A percentile compares a stretch with the other conserved stretches of the same genome.
phyloP scores from a whole-genome alignment of 2,888 invertebrate species.

The Crepidodera aurea region DNA sequence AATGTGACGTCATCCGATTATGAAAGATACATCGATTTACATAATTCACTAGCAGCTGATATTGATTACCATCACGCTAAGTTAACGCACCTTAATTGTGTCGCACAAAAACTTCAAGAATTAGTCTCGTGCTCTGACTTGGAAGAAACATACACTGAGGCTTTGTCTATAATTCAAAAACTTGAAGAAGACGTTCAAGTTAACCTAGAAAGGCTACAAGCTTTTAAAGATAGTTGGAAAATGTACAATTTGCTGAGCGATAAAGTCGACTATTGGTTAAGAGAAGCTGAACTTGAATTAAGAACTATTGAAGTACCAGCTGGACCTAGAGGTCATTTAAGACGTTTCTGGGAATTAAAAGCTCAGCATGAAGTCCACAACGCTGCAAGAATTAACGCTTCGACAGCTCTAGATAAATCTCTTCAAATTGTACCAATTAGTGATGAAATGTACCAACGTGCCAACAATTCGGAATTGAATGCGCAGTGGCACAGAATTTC shows the following conservation, averaged over 20 bases:
- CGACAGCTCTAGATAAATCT: slow-evolving; percentile 78
- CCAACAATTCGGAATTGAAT: slow-evolving; percentile 80
- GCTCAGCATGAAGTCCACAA: slow-evolving; percentile 87
- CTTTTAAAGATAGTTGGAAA: slow-evolving; percentile 82
- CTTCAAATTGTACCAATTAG: slow-evolving; percentile 81
- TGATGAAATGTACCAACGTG: slow-evolving; percentile 83
- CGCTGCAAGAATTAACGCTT: slow-evolving; percentile 76
- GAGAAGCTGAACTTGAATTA: slow-evolving; percentile 75
- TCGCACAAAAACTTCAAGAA: slow-evolving; percentile 77
- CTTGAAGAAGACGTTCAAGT: slow-evolving; percentile 80
- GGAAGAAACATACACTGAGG: slow-evolving; percentile 76
- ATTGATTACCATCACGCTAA: slow-evolving; percentile 83
- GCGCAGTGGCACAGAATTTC: slow-evolving; percentile 78
- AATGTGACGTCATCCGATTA: slow-evolving; percentile 85
- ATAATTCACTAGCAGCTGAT: slow-evolving; percentile 81
- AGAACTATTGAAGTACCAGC: slow-evolving; percentile 70
- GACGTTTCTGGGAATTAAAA: slow-evolving; percentile 88
- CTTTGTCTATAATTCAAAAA: slow-evolving; percentile 75
- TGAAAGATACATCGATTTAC: slow-evolving; percentile 83
- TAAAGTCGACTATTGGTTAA: slow-evolving; percentile 80
- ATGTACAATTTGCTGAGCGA: slow-evolving; percentile 77
- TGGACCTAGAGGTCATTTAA: slow-evolving; percentile 74
- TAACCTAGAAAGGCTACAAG: slow-evolving; percentile 73
- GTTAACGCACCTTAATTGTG: slow-evolving; percentile 74
- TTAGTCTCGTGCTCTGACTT: slow-evolving; percentile 78